Evolutionary conservation across 2,113 vertebrate species (phyloP).

Genomic region (Ctenodactylus gundi): DNA sequence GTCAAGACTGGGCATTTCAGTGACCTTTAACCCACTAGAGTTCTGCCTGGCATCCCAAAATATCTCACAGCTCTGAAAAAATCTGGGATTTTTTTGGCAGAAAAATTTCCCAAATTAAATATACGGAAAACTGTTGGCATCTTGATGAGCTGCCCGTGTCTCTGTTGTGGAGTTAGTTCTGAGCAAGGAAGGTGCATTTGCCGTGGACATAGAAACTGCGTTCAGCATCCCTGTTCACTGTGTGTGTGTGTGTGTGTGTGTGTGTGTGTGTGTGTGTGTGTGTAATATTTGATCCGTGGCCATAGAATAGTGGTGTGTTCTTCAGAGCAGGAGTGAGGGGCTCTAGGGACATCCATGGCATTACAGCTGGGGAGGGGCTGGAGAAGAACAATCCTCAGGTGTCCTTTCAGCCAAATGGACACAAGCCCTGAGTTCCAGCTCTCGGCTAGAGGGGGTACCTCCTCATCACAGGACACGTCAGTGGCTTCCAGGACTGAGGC

Average conservation of each 20-base stretch:
- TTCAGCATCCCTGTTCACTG: background rate
- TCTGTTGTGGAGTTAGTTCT: slow-evolving; percentile 3
- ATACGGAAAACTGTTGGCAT: background rate
- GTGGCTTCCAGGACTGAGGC: background rate
- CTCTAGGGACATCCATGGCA: background rate
- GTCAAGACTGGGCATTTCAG: background rate
- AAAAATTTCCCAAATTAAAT: background rate
- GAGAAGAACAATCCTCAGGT: background rate
- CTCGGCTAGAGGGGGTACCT: background rate
- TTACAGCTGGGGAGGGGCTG: background rate
- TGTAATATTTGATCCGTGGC: slow-evolving; percentile 2
- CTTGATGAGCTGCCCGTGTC: background rate
- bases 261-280: too few relatives aligned
- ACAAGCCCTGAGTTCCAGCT: background rate
- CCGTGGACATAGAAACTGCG: slow-evolving; percentile 25
- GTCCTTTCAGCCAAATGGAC: background rate
- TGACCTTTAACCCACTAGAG: background rate
- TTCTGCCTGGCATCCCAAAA: background rate
- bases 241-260: too few relatives aligned
- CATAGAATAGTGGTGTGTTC: background rate
- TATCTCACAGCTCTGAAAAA: background rate
- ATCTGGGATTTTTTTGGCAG: background rate
- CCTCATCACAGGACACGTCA: background rate
- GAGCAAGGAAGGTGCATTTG: background rate
- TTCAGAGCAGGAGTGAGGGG: background rate